These are phyloP conservation scores for Patiria miniata DNA, from an alignment of 35 echinoderm and acorn worm species.

Conservation along the genomic window DNA sequence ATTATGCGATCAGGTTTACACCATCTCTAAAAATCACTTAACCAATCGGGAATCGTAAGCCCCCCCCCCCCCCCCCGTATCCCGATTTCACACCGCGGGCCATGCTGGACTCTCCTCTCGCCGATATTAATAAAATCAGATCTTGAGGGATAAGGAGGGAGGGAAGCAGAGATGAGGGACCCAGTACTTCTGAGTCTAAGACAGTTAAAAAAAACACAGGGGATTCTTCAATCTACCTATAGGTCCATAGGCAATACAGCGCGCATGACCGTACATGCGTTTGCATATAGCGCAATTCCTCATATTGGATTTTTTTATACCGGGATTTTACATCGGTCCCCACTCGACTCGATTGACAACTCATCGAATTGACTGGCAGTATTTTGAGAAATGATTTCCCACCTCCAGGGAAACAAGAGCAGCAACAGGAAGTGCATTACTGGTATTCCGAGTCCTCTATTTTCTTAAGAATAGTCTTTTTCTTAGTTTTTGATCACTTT, in stretches of 20 bases:
- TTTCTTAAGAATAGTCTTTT: neutral
- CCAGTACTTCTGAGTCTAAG: neutral
- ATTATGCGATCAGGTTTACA: neutral
- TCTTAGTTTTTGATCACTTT: neutral
- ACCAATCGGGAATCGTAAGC: constrained; percentile 16
- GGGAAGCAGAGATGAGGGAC: neutral
- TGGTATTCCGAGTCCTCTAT: neutral
- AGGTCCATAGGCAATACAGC: neutral
- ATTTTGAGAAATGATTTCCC: constrained; percentile 12
- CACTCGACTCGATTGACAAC: neutral
- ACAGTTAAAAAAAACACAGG: neutral
- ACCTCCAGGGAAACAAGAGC: neutral
- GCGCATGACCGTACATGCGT: constrained; percentile 8
- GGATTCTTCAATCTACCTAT: neutral
- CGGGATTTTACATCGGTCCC: neutral
- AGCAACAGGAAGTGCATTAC: constrained; percentile 24
- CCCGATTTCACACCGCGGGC: neutral
- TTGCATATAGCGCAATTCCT: constrained; percentile 10
- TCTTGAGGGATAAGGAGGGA: neutral
- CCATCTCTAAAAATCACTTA: neutral
- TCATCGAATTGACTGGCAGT: constrained; percentile 16
- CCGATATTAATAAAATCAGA: constrained; percentile 30
- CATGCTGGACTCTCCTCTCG: neutral
- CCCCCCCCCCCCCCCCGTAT: neutral
- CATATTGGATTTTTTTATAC: no score